Conservation (phyloP, 2,797 vertebrate species). For the Scarus forsteni region DNA sequence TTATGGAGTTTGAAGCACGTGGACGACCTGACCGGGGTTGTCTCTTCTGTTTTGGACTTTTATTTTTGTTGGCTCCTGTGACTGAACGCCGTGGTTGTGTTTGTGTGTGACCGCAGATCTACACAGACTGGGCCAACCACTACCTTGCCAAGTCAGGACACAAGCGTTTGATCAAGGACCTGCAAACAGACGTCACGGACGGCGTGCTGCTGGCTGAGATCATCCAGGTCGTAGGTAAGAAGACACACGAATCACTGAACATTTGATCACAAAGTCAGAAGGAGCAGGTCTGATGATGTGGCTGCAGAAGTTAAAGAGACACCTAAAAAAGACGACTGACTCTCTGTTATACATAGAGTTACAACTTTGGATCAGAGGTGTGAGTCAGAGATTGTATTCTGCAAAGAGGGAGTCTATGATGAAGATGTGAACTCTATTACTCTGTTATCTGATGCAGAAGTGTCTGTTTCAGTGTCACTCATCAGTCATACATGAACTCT, state of each 20-base stretch:
- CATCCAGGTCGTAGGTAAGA: constrained; percentile 97
- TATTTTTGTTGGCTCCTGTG: constrained; percentile 26
- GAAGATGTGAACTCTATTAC: neutral
- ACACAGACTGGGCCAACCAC: constrained; percentile 99
- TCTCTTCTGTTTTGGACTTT: constrained; percentile 32
- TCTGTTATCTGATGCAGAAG: neutral
- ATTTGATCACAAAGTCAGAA: neutral
- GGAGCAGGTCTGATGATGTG: neutral
- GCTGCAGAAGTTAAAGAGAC: neutral
- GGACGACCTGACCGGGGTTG: constrained; percentile 39
- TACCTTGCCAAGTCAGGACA: constrained; percentile 97
- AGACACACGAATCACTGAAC: neutral
- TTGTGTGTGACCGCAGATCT: constrained; percentile 88
- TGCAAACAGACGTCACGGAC: constrained; percentile 96
- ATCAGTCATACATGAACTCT: neutral
- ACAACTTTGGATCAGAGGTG: neutral
- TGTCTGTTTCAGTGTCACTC: neutral
- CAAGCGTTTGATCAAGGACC: constrained; percentile 96
- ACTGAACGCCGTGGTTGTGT: constrained; percentile 43
- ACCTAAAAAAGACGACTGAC: neutral
- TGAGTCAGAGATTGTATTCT: neutral
- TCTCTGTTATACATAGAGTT: neutral
- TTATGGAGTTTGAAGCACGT: constrained; percentile 65
- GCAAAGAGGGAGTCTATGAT: neutral
- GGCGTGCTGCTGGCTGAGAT: constrained; percentile 97